A percentile compares a stretch with the other conserved stretches of the same genome.
These are phyloP conservation scores for Cotesia typhae DNA, from an alignment of 1,140 invertebrate species.

Conservation along the genomic window DNA sequence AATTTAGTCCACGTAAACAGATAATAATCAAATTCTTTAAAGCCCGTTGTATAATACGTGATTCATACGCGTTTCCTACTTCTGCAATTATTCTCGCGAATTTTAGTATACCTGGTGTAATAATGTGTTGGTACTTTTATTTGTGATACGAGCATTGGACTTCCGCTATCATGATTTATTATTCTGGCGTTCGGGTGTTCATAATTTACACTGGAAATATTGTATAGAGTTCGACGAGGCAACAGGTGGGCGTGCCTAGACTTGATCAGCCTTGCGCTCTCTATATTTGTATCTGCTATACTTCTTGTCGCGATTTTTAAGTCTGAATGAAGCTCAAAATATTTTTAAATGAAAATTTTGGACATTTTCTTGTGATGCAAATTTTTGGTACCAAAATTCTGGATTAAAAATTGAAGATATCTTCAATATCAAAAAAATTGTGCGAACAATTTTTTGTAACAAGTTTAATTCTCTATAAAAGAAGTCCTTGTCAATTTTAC, in stretches of 20 bases:
- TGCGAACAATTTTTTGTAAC: no score
- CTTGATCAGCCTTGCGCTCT: conserved; percentile 24
- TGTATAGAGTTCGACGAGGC: conserved; percentile 35
- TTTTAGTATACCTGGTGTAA: background rate
- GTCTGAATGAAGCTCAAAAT: no score
- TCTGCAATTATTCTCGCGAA: conserved; percentile 13
- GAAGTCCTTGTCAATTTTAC: no score
- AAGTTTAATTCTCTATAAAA: no score
- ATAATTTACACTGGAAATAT: background rate
- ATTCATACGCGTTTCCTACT: conserved; percentile 16
- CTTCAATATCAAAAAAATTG: no score
- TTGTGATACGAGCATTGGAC: background rate
- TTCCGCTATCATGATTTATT: conserved; percentile 23
- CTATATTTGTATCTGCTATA: background rate
- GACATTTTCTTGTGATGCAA: no score
- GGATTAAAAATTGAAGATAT: no score
- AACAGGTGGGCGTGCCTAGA: conserved; percentile 51
- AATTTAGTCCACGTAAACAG: no score
- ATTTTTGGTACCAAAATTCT: no score
- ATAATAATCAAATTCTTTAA: background rate
- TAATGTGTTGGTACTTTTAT: no score
- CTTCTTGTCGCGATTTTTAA: no score
- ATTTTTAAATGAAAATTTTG: no score
- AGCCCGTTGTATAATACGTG: conserved; percentile 3
- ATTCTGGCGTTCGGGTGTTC: conserved; percentile 4